Conservation (phyloP, 2,113 vertebrate genomes). For the Melanocharis versteri region DNA sequence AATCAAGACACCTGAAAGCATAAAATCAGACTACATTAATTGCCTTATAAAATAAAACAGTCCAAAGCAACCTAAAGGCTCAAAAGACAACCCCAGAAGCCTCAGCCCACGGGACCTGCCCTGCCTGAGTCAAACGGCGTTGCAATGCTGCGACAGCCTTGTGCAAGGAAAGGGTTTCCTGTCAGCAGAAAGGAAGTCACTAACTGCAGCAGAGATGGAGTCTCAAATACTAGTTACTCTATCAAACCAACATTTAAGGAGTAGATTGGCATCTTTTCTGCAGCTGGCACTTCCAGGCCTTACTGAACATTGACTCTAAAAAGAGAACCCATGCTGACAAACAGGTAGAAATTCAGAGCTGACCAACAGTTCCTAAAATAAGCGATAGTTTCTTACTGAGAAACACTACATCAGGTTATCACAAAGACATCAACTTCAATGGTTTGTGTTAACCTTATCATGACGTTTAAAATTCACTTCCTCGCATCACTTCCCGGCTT, state of each 20-base stretch:
- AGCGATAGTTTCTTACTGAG: not conserved
- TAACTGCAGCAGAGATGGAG: not conserved
- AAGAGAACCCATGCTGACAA: not conserved
- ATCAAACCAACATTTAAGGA: not conserved
- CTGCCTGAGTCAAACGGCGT: rapidly evolving
- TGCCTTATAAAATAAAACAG: not conserved
- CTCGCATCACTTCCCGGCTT: not conserved
- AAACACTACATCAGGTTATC: not conserved
- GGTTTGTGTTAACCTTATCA: not conserved
- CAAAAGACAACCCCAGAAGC: not conserved
- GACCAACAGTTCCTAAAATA: not conserved
- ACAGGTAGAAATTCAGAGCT: not conserved
- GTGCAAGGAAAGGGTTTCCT: not conserved
- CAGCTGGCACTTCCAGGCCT: not conserved
- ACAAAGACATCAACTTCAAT: not conserved
- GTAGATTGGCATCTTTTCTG: not conserved
- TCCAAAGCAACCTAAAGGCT: not conserved
- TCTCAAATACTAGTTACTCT: not conserved
- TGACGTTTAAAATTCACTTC: not conserved
- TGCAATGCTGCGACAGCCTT: not conserved
- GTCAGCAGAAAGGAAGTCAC: not conserved
- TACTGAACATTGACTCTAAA: not conserved
- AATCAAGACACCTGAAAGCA: not conserved
- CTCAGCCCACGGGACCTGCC: not conserved
- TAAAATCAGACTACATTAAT: not conserved